Conservation (phyloP, 2,888 invertebrate genomes). For the Branchellion lobata region DNA sequence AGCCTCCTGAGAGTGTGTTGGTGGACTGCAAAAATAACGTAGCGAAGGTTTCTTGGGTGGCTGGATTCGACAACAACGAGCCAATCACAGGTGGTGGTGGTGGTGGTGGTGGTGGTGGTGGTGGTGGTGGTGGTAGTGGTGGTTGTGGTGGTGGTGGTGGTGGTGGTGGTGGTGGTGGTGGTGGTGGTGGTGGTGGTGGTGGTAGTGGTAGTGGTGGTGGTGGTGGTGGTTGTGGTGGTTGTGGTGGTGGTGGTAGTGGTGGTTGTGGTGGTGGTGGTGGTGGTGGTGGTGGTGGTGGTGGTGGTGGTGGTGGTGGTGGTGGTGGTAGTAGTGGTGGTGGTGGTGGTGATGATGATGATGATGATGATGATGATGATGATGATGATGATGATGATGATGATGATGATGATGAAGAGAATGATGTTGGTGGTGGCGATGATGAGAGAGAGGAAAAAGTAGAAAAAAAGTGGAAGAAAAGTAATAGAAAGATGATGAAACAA, state of each 20-base stretch:
- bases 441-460: background rate
- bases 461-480: too few species aligned
- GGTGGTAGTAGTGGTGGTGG: slow-evolving; percentile 31
- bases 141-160: slow-evolving; percentile 20
- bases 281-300: slow-evolving; percentile 15
- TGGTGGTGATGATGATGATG: slow-evolving; percentile 39
- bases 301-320: too few species aligned
- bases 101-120: slow-evolving; percentile 10
- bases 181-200: slow-evolving; percentile 13
- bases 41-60: slow-evolving; percentile 78
- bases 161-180: slow-evolving; percentile 30
- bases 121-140: background rate
- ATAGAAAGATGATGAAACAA: too few species aligned
- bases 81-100: slow-evolving; percentile 48
- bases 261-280: too few species aligned
- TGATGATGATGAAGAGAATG: slow-evolving; percentile 24
- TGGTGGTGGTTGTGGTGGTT: background rate
- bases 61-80: slow-evolving; percentile 56
- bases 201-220: slow-evolving; percentile 8
- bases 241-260: background rate
- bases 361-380: slow-evolving; percentile 34
- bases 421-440: background rate
- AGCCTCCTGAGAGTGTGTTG: slow-evolving; percentile 69
- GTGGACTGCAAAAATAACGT: slow-evolving; percentile 68
- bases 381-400: slow-evolving; percentile 4